Evolutionary conservation across 2,797 vertebrate genomes (phyloP).

Genomic region (Myotis daubentonii): DNA sequence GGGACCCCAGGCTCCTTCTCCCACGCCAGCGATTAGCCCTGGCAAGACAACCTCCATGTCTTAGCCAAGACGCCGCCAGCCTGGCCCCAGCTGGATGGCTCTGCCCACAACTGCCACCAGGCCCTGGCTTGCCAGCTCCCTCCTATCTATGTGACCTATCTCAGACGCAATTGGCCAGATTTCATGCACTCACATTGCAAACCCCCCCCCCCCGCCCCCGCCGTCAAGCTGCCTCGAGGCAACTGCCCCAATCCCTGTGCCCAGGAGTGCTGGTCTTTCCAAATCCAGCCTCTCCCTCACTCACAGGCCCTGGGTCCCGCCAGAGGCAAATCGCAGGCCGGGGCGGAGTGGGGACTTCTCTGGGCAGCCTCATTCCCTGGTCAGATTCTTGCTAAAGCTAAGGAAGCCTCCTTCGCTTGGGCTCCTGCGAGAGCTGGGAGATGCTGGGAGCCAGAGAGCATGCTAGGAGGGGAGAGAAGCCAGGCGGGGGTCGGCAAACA

Average conservation of each 20-base stretch:
- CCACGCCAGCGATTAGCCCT: neutral
- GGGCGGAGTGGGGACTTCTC: neutral
- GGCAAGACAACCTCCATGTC: fast-evolving
- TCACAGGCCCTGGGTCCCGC: neutral
- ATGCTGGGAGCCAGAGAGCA: neutral
- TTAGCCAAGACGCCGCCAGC: neutral
- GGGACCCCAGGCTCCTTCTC: too few species aligned
- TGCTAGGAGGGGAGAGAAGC: neutral
- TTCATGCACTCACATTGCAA: neutral
- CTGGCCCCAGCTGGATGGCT: neutral
- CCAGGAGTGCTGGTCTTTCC: neutral
- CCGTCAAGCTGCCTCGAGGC: neutral
- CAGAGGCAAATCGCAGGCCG: neutral
- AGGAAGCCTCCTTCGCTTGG: neutral
- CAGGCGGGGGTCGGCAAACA: neutral
- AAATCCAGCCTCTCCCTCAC: neutral
- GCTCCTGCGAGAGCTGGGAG: neutral
- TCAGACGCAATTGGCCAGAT: neutral
- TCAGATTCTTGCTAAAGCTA: neutral
- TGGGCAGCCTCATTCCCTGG: neutral
- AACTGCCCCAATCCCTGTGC: neutral
- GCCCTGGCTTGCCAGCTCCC: neutral
- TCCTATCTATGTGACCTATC: neutral
- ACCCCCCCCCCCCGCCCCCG: too few species aligned
- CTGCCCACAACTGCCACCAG: neutral